Percentiles rank a stretch among this genome's conserved stretches.
phyloP scores from a whole-genome alignment of 2,888 invertebrate genomes.

The Xanthia togata region DNA sequence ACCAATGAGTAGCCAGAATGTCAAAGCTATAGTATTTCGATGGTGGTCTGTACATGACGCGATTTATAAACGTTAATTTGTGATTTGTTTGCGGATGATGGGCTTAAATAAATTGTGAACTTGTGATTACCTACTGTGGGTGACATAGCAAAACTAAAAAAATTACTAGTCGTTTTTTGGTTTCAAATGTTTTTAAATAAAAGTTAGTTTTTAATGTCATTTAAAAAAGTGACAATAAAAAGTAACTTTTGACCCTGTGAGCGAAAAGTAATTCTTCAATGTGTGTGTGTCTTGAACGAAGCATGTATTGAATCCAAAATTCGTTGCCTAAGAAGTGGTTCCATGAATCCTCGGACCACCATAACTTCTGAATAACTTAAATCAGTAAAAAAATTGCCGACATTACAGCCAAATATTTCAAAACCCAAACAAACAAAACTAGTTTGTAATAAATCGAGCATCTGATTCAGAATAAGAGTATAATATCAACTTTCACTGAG shows the following conservation, averaged over 20 bases:
- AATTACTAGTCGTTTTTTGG: not conserved
- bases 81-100: not conserved
- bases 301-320: not conserved
- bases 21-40: not conserved
- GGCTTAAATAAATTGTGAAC: not conserved
- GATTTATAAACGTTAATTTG: not conserved
- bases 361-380: not conserved
- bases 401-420: not conserved
- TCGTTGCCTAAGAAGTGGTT: not conserved
- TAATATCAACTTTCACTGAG: slow-evolving; percentile 55
- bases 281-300: not conserved
- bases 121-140: too few relatives aligned
- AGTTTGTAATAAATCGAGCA: slow-evolving; percentile 32
- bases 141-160: not conserved
- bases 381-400: not conserved
- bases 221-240: not conserved
- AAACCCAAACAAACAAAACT: slow-evolving; percentile 9
- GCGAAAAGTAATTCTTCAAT: not conserved
- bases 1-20: not conserved
- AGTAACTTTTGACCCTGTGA: not conserved
- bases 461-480: slow-evolving; percentile 34
- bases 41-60: not conserved
- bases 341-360: not conserved
- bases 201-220: too few relatives aligned
- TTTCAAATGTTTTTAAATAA: too few relatives aligned